Base-by-base conservation (phyloP, 2,888 invertebrate genomes). In the Eucera pruinosa region DNA sequence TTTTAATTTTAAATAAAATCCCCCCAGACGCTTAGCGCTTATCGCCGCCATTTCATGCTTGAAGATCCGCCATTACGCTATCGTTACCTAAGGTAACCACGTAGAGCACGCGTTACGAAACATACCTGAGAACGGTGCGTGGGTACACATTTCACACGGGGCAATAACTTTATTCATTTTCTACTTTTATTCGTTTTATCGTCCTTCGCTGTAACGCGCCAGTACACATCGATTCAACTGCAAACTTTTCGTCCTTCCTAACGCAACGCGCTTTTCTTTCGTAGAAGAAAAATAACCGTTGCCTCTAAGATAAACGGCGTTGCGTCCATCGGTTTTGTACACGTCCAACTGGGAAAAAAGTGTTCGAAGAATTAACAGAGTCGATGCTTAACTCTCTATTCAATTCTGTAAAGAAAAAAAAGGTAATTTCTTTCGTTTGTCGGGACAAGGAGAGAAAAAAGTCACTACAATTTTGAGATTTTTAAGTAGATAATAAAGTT, bases 91-190 rank as follows among this genome's bases (percentile, higher is more conserved):
- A 36, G 23, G 13, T 13, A 23, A 20, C 15, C 41, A n/a, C 7
- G 30, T 25, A 36, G 11, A 39, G 11, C 36, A 11, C 39, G 33
- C 7, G 36, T 61, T 54, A 57, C 18, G 27, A 23, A 23, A 67
- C 36, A 13, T 23, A 18, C 30, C 4, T 11, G 27, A 20, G n/a
- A 48, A 33, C 30, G 45, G 47, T 47, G 48, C 27, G 36, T 27
- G 20, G 11, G 4, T n/a, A 18, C 13, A 36, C 36, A n/a, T n/a
- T 25, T 47, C 60, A 30, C 15, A 20, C 23, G 23, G 33, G 15
- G n/a, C 41, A 25, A 68, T 55, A 57, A 57, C 68, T 68, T 62
- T 62, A 48, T 57, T 62, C 20, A 13, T 43, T 11, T 43, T 25
- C n/a, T 18, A n/a, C 11, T 18, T 18, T 33, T 41, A 58, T 33